phyloP scores from a whole-genome alignment of 2,113 vertebrate species.

The Amazona guildingii region DNA sequence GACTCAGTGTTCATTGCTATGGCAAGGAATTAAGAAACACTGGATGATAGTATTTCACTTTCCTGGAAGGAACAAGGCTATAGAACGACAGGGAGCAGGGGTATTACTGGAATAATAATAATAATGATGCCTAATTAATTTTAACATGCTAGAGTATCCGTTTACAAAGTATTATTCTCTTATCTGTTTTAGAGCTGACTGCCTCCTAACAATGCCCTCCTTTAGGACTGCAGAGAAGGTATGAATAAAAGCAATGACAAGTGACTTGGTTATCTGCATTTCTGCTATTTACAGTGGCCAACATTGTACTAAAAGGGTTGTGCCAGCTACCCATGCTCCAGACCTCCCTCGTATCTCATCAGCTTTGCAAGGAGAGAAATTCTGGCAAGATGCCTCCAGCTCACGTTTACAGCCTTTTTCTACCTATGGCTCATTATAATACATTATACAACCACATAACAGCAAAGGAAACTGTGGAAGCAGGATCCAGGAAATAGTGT shows the following conservation, averaged over 20 bases:
- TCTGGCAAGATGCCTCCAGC: background rate
- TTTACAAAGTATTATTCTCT: background rate
- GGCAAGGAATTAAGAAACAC: conserved; percentile 4
- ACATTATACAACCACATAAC: conserved; percentile 9
- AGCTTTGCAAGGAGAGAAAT: background rate
- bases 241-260: background rate
- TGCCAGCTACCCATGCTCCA: background rate
- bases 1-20: background rate
- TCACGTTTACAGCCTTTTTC: background rate
- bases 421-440: conserved; percentile 10
- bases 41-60: conserved; percentile 6
- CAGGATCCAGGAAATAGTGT: conserved; percentile 29
- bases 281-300: background rate
- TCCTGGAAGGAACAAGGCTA: conserved; percentile 34
- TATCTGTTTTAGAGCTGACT: background rate
- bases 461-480: conserved; percentile 42
- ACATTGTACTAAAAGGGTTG: background rate
- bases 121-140: background rate
- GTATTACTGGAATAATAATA: background rate
- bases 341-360: background rate
- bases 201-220: background rate
- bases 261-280: background rate
- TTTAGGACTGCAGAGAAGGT: background rate
- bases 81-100: conserved; percentile 27
- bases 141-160: background rate